Base-by-base conservation (phyloP, 2,797 vertebrate species). In the Brachyalestes nurse region DNA sequence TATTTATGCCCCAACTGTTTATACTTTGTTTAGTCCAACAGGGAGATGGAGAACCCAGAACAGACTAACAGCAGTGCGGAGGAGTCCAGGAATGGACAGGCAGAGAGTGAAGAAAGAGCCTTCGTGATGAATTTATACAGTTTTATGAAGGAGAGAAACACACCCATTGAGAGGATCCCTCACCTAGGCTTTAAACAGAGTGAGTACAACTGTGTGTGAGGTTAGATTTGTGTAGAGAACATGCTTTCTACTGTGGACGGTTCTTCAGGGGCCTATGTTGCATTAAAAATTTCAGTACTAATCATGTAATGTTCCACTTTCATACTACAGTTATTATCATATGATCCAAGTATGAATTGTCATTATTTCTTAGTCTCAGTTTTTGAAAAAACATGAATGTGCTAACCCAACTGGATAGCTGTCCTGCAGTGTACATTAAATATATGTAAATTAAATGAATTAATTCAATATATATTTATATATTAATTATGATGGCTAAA, bases 121-220 rank as follows among this genome's bases (percentile, higher is more conserved):
- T 99, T 98, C 87, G 91, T 97, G 6, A 89, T 92, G 78, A 93
- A 92, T 85, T 94, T 99, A 85, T 96, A 97, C 91, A 89, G 92
- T 77, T 98, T 97, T 84, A 99, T 99, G 97, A 97, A 97, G 92
- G 95, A 96, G 13, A 93, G 96, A 70, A 95, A 87, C 73, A 96
- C 96, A 0, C 96, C 97, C n/a, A 99, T 98, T 65, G 97, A 99
- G 88, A 95, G 97, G 90, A 97, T 99, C 83, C 97, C 97, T 69
- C 97, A 98, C 86, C 93, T 98, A 0, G 97, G 97, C 90, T 98
- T 99, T 91, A 99, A 98, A 88, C 97, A 98, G 92, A 98, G 97
- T 99, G 90, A 75, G 96, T 92, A 60, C 34, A 60, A n/a, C 21
- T 7, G 10, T 25, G 55, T 72, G 14, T 9, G 23, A 13, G 1